Base-by-base conservation (phyloP, 1,140 invertebrate genomes). In the Rhizoglyphus robini region DNA sequence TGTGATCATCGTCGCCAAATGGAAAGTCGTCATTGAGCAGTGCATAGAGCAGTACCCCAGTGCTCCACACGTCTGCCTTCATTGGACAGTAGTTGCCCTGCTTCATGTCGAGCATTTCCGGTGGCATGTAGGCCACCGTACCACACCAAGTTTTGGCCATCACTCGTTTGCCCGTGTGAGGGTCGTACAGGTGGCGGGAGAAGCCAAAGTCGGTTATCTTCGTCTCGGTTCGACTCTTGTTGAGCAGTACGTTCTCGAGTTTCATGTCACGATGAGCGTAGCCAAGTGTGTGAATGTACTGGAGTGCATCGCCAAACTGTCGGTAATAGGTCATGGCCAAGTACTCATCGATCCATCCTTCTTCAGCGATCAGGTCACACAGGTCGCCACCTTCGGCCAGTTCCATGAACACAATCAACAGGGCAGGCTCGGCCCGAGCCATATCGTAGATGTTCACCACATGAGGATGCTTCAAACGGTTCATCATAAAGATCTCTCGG, bases 111-210 rank as follows among this genome's bases (percentile, higher is more conserved):
- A 97, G 96, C 36, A 97, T 92, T 81, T 98, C 95, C 0, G 95
- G 95, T 3, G 93, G 92, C 1, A 97, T 93, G 75, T 98, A 98
- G 77, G 96, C 94, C 0, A 88, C 88, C 0, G 90, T 89, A 2
- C 86, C 90, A 76, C 92, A 96, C 81, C 97, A 98, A 2, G 95
- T 98, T 93, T 93, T 97, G 0, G 94, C 97, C 75, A 97, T 97
- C 15, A 63, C 34, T 13, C 13, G 18, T 25, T 58, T 41, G 1
- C 61, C 61, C 8, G 13, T 18, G 13, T 60, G 25, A 4, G 49
- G 29, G 13, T 25, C 31, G n/a, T 31, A 31, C 4, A 59, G 11
- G 23, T 23, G 8, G 5, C 49, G 49, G 49, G 49, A 5, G 20
- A 54, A 27, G 13, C 59, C 59, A 46, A 61, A 61, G 23, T 61